Evolutionary conservation across 2,888 invertebrate species (phyloP).

Genomic region (Desoria tigrina): DNA sequence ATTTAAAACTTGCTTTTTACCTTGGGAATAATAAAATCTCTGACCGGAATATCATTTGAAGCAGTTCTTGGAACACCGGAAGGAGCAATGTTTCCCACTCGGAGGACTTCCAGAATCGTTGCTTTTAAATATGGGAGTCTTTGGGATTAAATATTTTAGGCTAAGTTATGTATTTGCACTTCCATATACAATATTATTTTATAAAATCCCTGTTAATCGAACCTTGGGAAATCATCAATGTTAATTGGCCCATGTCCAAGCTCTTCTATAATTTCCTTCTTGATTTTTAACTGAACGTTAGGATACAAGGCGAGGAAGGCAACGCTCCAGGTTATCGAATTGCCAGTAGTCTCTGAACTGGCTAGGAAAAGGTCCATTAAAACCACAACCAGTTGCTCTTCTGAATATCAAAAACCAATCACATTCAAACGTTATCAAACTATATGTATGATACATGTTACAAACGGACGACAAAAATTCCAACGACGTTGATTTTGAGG

Average conservation of each 20-base stretch:
- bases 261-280: neutral
- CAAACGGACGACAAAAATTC: no score
- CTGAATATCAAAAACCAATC: no score
- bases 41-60: neutral
- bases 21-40: constrained; percentile 7
- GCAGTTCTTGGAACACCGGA: neutral
- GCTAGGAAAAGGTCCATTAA: constrained; percentile 12
- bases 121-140: constrained; percentile 12
- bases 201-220: neutral
- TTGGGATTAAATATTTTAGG: no score
- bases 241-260: neutral
- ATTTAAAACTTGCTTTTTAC: neutral
- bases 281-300: neutral
- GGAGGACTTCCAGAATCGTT: constrained; percentile 1
- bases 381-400: constrained; percentile 8
- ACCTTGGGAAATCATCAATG: neutral
- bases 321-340: neutral
- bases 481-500: no score
- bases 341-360: constrained; percentile 15
- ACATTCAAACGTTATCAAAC: no score
- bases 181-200: no score
- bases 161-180: no score
- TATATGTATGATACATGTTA: no score
- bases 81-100: neutral
- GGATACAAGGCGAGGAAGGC: constrained; percentile 3